These are phyloP conservation scores for Chloroclystis v-ata DNA, from an alignment of 2,888 invertebrate genomes.

Conservation along the genomic window DNA sequence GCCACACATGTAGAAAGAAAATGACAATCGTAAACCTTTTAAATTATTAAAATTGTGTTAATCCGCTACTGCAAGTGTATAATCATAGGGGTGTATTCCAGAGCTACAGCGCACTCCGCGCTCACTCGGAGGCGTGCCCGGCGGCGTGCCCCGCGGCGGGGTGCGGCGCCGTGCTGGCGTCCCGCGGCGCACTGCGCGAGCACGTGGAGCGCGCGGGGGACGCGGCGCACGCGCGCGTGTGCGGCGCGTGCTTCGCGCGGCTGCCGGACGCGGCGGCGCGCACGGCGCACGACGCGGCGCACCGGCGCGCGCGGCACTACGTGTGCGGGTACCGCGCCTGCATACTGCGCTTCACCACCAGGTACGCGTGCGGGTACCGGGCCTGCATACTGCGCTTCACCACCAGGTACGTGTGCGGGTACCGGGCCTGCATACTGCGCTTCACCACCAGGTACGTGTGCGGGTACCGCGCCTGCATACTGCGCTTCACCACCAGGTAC, in stretches of 20 bases:
- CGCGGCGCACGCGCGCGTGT: conserved; percentile 24
- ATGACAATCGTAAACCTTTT: no score
- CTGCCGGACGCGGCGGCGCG: conserved; percentile 34
- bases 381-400: no score
- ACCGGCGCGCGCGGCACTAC: conserved; percentile 54
- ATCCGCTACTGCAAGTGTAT: no score
- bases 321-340: conserved; percentile 67
- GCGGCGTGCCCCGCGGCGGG: conserved; percentile 25
- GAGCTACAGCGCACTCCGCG: conserved; percentile 36
- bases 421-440: no score
- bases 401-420: no score
- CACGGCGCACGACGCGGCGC: conserved; percentile 53
- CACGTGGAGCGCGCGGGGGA: conserved; percentile 17
- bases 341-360: conserved; percentile 59
- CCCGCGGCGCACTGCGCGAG: conserved; percentile 21
- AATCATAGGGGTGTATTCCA: no score
- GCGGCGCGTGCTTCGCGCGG: conserved; percentile 28
- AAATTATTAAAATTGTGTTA: no score
- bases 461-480: neutral
- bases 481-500: neutral
- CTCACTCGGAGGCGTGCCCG: conserved; percentile 37
- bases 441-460: no score
- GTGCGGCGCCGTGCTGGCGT: conserved; percentile 23
- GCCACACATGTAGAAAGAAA: no score
- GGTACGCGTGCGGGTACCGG: no score